Percentiles rank a stretch among this genome's conserved stretches.
phyloP scores from a whole-genome alignment of 2,797 vertebrate genomes.

The Mus minutoides region DNA sequence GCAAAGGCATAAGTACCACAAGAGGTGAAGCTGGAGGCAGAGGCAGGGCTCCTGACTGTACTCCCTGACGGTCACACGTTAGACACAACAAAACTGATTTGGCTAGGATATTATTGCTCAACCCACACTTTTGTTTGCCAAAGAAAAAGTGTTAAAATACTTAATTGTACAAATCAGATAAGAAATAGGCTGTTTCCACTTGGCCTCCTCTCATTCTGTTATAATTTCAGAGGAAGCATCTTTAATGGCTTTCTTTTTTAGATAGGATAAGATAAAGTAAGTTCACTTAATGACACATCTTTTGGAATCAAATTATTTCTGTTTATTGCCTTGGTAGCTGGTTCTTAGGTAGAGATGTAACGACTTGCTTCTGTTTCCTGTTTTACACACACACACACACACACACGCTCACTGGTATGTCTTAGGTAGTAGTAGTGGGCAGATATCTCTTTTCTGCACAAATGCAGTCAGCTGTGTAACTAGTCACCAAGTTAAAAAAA shows the following conservation, averaged over 20 bases:
- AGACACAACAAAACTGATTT: constrained; percentile 29
- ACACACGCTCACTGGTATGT: background rate
- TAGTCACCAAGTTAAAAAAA: constrained; percentile 55
- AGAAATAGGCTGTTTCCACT: background rate
- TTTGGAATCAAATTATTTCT: constrained; percentile 6
- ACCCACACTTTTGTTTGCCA: background rate
- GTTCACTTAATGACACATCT: background rate
- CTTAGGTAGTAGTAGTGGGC: background rate
- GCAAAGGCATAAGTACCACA: background rate
- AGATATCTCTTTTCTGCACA: background rate
- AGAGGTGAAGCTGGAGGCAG: background rate
- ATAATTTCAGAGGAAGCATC: background rate
- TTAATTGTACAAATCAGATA: background rate
- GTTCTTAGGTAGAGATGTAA: background rate
- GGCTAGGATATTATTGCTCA: background rate
- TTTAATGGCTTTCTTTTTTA: background rate
- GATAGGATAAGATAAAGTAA: constrained; percentile 1
- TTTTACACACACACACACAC: background rate
- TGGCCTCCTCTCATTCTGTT: background rate
- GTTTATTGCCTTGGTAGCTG: background rate
- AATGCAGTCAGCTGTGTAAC: background rate
- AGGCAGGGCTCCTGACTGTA: background rate
- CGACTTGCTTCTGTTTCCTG: constrained; percentile 10
- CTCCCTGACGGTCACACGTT: background rate
- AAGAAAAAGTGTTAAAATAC: constrained; percentile 9